Conservation (phyloP, 2,113 vertebrate species). For the Pseudorhombus dupliciocellatus region DNA sequence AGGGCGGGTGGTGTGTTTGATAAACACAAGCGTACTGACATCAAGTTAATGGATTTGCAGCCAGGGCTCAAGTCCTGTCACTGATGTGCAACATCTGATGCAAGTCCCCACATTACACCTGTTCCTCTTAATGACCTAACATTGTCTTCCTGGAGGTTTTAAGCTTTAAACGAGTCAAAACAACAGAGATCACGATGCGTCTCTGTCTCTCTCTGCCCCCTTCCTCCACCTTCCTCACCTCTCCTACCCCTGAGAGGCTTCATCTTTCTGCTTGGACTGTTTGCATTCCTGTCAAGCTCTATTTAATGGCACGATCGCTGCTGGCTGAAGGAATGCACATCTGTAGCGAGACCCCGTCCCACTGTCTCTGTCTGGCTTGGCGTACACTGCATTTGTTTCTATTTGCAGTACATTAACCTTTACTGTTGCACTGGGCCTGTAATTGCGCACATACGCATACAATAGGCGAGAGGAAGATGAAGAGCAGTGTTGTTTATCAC, state of each 20-base stretch:
- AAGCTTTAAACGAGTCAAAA: conserved; percentile 1
- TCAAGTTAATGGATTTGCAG: conserved; percentile 18
- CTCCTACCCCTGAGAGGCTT: conserved; percentile 34
- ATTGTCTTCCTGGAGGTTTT: not conserved
- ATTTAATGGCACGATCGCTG: conserved; percentile 68
- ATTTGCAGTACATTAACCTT: conserved; percentile 5
- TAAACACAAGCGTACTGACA: conserved; percentile 6
- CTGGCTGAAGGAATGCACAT: conserved; percentile 71
- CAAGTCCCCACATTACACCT: not conserved
- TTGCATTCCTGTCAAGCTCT: conserved; percentile 73
- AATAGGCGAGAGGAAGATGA: conserved; percentile 22
- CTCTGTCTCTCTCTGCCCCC: not conserved
- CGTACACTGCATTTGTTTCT: conserved; percentile 16
- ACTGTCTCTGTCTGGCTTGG: conserved; percentile 24
- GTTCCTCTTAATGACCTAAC: not conserved
- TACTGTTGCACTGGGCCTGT: conserved; percentile 3
- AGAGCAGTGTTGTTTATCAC: conserved; percentile 1
- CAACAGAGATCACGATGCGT: not conserved
- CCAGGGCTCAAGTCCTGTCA: conserved; percentile 19
- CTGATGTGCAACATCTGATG: not conserved
- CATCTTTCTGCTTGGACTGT: conserved; percentile 51
- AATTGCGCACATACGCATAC: conserved; percentile 33
- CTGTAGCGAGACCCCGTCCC: conserved; percentile 60
- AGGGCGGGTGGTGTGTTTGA: not conserved
- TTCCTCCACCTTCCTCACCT: conserved; percentile 21